A percentile compares a stretch with the other conserved stretches of the same genome.
Evolutionary conservation across 2,113 vertebrate species (phyloP).

Genomic region (Pseudorectes ferrugineus): DNA sequence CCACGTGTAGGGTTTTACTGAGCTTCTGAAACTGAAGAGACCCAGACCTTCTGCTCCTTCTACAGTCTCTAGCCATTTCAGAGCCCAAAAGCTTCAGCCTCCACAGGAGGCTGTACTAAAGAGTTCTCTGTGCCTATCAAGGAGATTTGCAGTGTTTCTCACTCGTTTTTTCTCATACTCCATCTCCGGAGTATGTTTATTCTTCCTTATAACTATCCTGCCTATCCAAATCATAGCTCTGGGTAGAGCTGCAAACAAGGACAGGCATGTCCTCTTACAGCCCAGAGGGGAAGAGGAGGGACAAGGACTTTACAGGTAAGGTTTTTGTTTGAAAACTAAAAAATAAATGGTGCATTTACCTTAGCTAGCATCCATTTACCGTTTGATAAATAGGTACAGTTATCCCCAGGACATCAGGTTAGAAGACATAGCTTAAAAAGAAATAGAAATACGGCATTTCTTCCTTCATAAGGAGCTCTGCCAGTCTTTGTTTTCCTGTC

Average conservation of each 20-base stretch:
- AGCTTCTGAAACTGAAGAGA: background rate
- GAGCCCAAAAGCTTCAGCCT: background rate
- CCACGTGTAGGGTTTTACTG: background rate
- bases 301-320: background rate
- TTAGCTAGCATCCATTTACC: background rate
- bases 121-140: background rate
- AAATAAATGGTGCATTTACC: background rate
- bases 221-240: background rate
- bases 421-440: background rate
- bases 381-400: background rate
- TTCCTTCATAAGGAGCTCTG: background rate
- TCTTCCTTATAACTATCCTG: background rate
- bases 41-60: background rate
- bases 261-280: background rate
- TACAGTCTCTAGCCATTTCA: background rate
- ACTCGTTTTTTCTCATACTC: background rate
- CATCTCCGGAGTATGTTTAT: background rate
- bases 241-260: background rate
- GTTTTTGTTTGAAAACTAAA: background rate
- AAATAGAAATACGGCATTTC: background rate
- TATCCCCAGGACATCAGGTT: background rate
- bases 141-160: background rate
- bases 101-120: background rate
- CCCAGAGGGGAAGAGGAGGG: background rate
- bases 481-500: background rate